These are phyloP conservation scores for Xenopus laevis DNA, from an alignment of 2,113 vertebrate species.

Conservation along the genomic window DNA sequence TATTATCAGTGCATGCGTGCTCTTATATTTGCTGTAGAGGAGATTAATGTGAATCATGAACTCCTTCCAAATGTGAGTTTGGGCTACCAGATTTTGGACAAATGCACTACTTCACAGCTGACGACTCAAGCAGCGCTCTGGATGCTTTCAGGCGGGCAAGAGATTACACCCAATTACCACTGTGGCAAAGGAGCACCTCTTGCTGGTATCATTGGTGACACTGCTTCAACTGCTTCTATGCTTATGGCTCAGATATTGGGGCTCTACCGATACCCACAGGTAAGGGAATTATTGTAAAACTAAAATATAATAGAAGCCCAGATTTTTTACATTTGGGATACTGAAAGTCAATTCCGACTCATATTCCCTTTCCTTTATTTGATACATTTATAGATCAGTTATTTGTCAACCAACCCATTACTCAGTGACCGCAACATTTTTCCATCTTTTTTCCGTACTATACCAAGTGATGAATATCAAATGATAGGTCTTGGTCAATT, in stretches of 20 bases:
- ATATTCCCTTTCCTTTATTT: background rate
- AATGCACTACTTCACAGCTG: constrained; percentile 25
- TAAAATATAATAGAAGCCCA: too few species aligned
- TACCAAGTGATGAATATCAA: constrained; percentile 51
- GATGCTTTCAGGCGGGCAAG: constrained; percentile 29
- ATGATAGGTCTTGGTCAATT: constrained; percentile 26
- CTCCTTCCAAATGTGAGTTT: constrained; percentile 46
- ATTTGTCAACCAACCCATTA: constrained; percentile 22
- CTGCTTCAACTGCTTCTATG: constrained; percentile 15
- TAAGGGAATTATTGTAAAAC: background rate
- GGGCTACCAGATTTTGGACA: constrained; percentile 44
- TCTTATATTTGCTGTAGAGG: constrained; percentile 32
- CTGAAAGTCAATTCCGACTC: too few species aligned
- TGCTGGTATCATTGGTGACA: constrained; percentile 37
- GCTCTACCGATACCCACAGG: constrained; percentile 42
- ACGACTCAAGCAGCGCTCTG: constrained; percentile 25
- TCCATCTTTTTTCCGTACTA: constrained; percentile 39
- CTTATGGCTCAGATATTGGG: constrained; percentile 34
- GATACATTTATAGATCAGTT: constrained; percentile 10
- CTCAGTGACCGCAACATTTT: constrained; percentile 21
- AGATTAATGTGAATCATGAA: constrained; percentile 35
- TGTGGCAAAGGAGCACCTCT: constrained; percentile 24
- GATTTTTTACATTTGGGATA: too few species aligned
- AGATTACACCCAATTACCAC: constrained; percentile 38
- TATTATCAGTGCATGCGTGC: constrained; percentile 21